Percentiles rank a stretch among this genome's conserved stretches.
These are phyloP conservation scores for Neosilurus hyrtlii DNA, from an alignment of 2,797 vertebrate genomes.

Conservation along the genomic window DNA sequence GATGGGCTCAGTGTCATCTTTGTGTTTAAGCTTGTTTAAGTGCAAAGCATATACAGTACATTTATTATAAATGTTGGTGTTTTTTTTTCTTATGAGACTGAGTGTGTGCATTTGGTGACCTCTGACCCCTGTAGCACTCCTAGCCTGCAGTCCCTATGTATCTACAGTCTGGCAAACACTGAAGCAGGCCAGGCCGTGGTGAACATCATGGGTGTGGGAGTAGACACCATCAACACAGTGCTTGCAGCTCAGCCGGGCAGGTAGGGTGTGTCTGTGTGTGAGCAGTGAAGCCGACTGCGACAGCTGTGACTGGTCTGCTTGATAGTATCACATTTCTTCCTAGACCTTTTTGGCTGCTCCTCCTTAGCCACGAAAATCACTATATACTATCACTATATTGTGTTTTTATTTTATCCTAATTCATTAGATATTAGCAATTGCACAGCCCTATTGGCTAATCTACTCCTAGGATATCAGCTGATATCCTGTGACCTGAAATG, in stretches of 20 bases:
- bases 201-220: slow-evolving; percentile 96
- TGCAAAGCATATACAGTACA: not conserved
- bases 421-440: no score
- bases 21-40: not conserved
- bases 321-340: no score
- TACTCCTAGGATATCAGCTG: no score
- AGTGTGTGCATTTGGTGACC: not conserved
- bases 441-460: no score
- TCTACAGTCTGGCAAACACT: slow-evolving; percentile 94
- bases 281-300: no score
- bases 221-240: slow-evolving; percentile 93
- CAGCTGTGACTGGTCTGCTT: no score
- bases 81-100: not conserved
- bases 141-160: slow-evolving; percentile 91
- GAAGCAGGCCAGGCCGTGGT: slow-evolving; percentile 95
- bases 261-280: slow-evolving; percentile 61
- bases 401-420: no score
- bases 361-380: no score
- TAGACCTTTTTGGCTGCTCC: no score
- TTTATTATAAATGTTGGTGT: not conserved
- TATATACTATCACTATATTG: no score
- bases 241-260: slow-evolving; percentile 89
- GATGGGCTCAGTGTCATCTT: not conserved
- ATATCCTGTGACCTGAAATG: no score
- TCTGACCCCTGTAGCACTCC: slow-evolving; percentile 69